These are phyloP conservation scores for Tapera naevia DNA, from an alignment of 2,797 vertebrate genomes.

Conservation along the genomic window DNA sequence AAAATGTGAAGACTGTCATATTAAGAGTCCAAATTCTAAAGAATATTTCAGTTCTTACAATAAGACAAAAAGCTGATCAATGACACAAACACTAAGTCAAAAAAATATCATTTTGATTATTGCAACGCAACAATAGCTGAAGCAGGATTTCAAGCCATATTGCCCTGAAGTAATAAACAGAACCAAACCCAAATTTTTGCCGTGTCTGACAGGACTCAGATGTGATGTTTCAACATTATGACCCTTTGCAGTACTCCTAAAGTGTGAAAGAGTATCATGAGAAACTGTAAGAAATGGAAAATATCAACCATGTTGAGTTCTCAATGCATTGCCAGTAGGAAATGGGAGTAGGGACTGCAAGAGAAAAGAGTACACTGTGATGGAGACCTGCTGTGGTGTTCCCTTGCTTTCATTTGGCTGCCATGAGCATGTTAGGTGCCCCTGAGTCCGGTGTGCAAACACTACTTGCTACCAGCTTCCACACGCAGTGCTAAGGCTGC, in stretches of 20 bases:
- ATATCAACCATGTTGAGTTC: background rate
- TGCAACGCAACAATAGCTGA: background rate
- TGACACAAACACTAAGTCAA: background rate
- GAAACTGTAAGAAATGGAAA: background rate
- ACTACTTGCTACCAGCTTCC: conserved; percentile 18
- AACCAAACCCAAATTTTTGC: background rate
- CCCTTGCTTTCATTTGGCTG: background rate
- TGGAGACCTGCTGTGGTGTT: background rate
- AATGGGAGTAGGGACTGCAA: background rate
- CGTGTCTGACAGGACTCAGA: fast-evolving
- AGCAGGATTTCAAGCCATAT: background rate
- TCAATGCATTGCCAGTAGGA: background rate
- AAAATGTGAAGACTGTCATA: background rate
- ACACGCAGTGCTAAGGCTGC: conserved; percentile 39
- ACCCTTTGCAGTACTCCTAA: background rate
- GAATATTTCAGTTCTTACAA: background rate
- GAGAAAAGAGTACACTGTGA: background rate
- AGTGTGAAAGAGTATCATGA: background rate
- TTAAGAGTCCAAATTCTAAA: background rate
- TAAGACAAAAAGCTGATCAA: background rate
- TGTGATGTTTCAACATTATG: background rate
- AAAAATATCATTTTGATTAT: background rate
- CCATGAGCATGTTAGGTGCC: background rate
- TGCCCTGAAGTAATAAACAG: background rate
- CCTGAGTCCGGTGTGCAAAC: background rate